These are phyloP conservation scores for Lanistes nyassanus DNA, from an alignment of 1,140 invertebrate genomes.

Conservation along the genomic window DNA sequence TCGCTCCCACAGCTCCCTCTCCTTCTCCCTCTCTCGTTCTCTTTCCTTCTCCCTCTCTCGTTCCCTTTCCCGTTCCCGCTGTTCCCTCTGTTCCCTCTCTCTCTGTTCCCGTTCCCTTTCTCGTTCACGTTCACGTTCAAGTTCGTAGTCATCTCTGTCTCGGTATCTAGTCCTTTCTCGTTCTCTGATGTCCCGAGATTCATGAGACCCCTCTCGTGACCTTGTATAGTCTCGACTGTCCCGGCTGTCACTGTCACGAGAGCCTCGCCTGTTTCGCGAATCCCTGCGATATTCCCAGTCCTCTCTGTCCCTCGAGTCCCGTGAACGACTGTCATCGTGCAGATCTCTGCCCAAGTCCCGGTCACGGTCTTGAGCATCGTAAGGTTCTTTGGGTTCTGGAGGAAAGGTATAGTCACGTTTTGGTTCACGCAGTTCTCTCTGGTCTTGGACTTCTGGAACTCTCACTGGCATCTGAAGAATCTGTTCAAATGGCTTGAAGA, in stretches of 20 bases:
- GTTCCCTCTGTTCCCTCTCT: slow-evolving; percentile 29
- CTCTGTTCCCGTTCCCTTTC: slow-evolving; percentile 46
- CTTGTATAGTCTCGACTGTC: slow-evolving; percentile 27
- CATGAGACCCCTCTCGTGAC: slow-evolving; percentile 32
- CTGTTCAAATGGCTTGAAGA: slow-evolving; percentile 25
- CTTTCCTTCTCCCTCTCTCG: slow-evolving; percentile 43
- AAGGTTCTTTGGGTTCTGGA: slow-evolving; percentile 41
- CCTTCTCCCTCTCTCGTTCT: slow-evolving; percentile 60
- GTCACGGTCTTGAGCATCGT: slow-evolving; percentile 32
- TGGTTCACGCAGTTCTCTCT: slow-evolving; percentile 8
- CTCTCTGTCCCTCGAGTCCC: slow-evolving; percentile 30
- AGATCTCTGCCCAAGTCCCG: slow-evolving; percentile 29
- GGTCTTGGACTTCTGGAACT: slow-evolving; percentile 1
- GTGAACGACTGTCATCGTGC: slow-evolving; percentile 31
- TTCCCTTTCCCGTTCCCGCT: slow-evolving; percentile 24
- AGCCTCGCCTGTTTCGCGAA: slow-evolving; percentile 19
- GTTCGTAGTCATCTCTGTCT: slow-evolving; percentile 30
- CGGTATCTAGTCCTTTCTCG: slow-evolving; percentile 31
- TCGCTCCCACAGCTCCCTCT: slow-evolving; percentile 64
- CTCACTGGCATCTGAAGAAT: slow-evolving; percentile 20
- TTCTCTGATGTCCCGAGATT: slow-evolving; percentile 34
- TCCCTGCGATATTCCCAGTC: slow-evolving; percentile 29
- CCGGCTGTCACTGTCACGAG: slow-evolving; percentile 35
- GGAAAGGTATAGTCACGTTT: slow-evolving; percentile 36
- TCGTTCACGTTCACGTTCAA: slow-evolving; percentile 36